These are phyloP conservation scores for Rotaria macrura DNA, from an alignment of 2,888 invertebrate species.

Conservation along the genomic window DNA sequence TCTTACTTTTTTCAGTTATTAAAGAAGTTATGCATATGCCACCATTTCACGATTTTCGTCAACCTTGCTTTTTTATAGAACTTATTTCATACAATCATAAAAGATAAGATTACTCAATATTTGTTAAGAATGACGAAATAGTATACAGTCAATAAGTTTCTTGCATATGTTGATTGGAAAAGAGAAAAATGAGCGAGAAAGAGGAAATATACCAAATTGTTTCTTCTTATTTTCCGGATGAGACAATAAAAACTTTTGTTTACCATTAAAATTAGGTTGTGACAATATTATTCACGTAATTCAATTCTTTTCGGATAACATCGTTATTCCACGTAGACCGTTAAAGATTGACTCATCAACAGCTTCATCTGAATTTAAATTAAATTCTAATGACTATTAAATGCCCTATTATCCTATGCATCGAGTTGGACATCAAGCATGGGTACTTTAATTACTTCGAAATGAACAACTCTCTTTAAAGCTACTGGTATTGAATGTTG, in stretches of 20 bases:
- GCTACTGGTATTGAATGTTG: neutral
- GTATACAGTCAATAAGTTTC: too few relatives aligned
- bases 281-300: neutral
- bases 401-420: neutral
- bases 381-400: neutral
- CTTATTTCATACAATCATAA: neutral
- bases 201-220: neutral
- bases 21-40: neutral
- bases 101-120: too few relatives aligned
- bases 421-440: neutral
- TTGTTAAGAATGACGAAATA: too few relatives aligned
- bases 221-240: neutral
- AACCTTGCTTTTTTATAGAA: neutral
- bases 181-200: neutral
- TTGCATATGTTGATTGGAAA: neutral
- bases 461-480: neutral
- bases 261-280: neutral
- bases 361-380: neutral
- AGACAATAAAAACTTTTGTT: neutral
- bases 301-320: neutral
- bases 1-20: neutral
- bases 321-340: neutral
- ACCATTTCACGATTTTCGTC: neutral
- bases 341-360: neutral
- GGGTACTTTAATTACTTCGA: neutral